Evolutionary conservation across 23 tunicate species (phyloP), one percentile per base, ranked within the genome.

Genomic region (Trididemnum clinides): DNA sequence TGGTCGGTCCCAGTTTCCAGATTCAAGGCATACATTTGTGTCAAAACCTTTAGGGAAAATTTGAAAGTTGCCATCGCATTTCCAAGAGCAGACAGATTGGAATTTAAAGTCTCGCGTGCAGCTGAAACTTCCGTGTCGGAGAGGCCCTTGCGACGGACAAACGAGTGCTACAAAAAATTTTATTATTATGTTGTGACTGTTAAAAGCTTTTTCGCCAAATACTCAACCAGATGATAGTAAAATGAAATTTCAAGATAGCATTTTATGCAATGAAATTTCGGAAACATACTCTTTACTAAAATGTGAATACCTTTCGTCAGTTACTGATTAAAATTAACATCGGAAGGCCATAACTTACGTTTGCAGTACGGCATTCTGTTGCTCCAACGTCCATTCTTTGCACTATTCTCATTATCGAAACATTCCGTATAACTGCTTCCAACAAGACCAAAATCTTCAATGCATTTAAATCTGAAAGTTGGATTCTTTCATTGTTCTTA

Each of bases 111-210:
- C 31, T 37, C 22, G 27, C 7, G 80, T 73, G 29, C 80, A 73
- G 28, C 57, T 37, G 80, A 73, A 73, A 20, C 57, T 39, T 20
- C 80, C 80, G 28, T 73, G 80, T 1, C 6, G 7, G 3, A 73
- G 2, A 12, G 80, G 80, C 25, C 80, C 80, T 73, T 73, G 80
- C 29, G 23, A 12, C 6, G 80, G 80, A 73, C 80, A 73, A 19
- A 73, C 22, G 4, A 73, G 29, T 1, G 80, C 80, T 73, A 57
- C 5, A 69, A 69, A 69, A 32, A 29, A 69, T 10, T 19, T n/a
- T n/a, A n/a, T n/a, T n/a, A n/a, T n/a, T n/a, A n/a, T n/a, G n/a
- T n/a, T n/a, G n/a, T n/a, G n/a, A n/a, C n/a, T n/a, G n/a, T n/a
- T n/a, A n/a, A n/a, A n/a, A n/a, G n/a, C n/a, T n/a, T n/a, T n/a